Evolutionary conservation across 2,888 invertebrate genomes (phyloP), one percentile per base, ranked within the genome.

Genomic region (Camponotus fellah): DNA sequence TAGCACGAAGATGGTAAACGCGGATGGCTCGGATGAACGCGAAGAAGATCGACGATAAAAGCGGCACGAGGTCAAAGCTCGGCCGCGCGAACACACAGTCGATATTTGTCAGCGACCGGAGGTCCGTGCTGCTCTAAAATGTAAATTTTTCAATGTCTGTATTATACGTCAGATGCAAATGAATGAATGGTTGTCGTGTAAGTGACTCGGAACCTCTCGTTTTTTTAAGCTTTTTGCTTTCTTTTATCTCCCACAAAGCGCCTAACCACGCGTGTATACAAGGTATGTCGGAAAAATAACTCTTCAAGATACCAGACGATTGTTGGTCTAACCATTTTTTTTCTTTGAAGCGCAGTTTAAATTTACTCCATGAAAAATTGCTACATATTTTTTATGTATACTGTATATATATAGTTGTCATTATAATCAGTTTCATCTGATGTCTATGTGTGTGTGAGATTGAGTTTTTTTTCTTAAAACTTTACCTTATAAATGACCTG

Each of bases 41-140:
- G 9, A 32, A 69, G 37, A 56, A 69, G 46, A 56, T 68, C 21
- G 43, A 40, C 21, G 46, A 80, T 60, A 69, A 80, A 69, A 69
- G 65, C 56, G 43, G 37, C 66, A 17, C 9, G 46, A 71, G 71
- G 79, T 71, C 79, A 60, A 80, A 69, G 60, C 58, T 71, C 79
- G 60, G 43, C n/a, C 76, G 65, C 26, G 37, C 37, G 37, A 26
- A 65, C 34, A 21, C 34, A n/a, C 17, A 75, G 37, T 21, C 32
- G 79, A 79, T 79, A 34, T 46, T 37, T 60, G 60, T 80, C 71
- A 60, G 43, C 6, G 9, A 26, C 2, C 26, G 26, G 12, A 46
- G 5, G 17, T 46, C 43, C 26, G 26, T 58, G 68, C 21, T 58
- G 68, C 43, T 58, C 21, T 21, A 34, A 69, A 46, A 32, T 60